Percentiles rank a stretch among this genome's conserved stretches.
phyloP scores from a whole-genome alignment of 2,888 invertebrate species.

The Balanococcus diminutus region DNA sequence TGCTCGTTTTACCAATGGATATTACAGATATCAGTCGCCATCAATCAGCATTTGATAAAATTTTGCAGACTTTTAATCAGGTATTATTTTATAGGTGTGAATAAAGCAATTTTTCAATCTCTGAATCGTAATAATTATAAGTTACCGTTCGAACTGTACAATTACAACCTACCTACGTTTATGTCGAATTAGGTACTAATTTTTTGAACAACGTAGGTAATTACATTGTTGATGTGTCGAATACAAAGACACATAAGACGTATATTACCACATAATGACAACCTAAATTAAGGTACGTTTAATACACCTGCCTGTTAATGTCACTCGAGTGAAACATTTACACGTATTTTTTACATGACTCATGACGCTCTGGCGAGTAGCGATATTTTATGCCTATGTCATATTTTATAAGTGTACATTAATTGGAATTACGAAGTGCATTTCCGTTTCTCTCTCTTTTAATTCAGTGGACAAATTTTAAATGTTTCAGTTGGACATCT shows the following conservation, averaged over 20 bases:
- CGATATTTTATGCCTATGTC: background rate
- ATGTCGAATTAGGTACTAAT: background rate
- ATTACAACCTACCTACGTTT: background rate
- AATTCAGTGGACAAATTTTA: background rate
- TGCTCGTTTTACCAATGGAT: slow-evolving; percentile 74
- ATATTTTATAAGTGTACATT: background rate
- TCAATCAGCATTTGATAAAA: slow-evolving; percentile 67
- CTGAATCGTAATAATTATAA: background rate
- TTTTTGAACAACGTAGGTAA: no score
- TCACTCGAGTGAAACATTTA: background rate
- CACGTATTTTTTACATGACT: background rate
- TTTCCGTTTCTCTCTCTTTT: background rate
- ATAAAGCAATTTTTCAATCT: background rate
- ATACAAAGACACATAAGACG: background rate
- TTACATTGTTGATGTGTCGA: background rate
- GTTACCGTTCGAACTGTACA: background rate
- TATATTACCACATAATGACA: background rate
- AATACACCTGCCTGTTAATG: background rate
- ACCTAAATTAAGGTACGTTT: background rate
- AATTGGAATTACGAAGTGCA: background rate
- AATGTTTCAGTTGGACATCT: slow-evolving; percentile 69
- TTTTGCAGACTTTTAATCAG: slow-evolving; percentile 71
- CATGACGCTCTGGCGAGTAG: background rate
- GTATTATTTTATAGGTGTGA: slow-evolving; percentile 59
- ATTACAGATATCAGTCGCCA: slow-evolving; percentile 69